Percentiles rank a stretch among this genome's conserved stretches.
These are phyloP conservation scores for Seriola dumerili DNA, from an alignment of 2,113 vertebrate genomes.

Conservation along the genomic window DNA sequence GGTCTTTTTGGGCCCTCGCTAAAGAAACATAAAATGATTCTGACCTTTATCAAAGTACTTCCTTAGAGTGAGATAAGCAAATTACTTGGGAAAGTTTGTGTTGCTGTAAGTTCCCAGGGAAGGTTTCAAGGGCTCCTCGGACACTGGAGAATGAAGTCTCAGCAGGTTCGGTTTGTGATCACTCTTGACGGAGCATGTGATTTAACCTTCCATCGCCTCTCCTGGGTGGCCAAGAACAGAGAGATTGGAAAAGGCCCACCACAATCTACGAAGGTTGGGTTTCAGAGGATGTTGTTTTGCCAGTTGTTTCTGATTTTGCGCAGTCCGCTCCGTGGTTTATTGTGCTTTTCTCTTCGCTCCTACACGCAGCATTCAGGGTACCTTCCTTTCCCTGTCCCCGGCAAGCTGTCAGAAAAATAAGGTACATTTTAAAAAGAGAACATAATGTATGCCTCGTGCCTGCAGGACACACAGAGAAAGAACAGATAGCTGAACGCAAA, in stretches of 20 bases:
- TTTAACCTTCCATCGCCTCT: constrained; percentile 60
- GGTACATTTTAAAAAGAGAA: constrained; percentile 8
- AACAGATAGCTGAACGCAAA: constrained; percentile 17
- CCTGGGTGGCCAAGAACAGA: constrained; percentile 46
- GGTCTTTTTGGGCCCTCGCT: constrained; percentile 20
- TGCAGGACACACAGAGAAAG: not conserved
- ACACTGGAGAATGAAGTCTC: not conserved
- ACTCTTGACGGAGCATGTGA: constrained; percentile 56
- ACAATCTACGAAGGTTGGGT: not conserved
- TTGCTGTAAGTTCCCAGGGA: not conserved
- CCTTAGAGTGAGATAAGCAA: constrained; percentile 23
- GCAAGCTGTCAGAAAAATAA: constrained; percentile 50
- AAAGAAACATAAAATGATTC: constrained; percentile 7
- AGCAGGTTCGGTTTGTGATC: constrained; percentile 33
- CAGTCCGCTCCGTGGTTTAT: not conserved
- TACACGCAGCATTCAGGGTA: not conserved
- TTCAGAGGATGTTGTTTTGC: not conserved
- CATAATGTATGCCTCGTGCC: not conserved
- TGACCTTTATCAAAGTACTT: constrained; percentile 16
- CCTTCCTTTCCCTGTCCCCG: not conserved
- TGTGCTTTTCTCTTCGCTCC: constrained; percentile 11
- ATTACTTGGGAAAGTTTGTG: constrained; percentile 17
- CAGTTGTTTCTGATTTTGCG: not conserved
- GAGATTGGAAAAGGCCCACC: constrained; percentile 41
- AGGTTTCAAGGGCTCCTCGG: not conserved